Evolutionary conservation across 2,888 invertebrate genomes (phyloP).

Genomic region (Parapristionchus giblindavisi): DNA sequence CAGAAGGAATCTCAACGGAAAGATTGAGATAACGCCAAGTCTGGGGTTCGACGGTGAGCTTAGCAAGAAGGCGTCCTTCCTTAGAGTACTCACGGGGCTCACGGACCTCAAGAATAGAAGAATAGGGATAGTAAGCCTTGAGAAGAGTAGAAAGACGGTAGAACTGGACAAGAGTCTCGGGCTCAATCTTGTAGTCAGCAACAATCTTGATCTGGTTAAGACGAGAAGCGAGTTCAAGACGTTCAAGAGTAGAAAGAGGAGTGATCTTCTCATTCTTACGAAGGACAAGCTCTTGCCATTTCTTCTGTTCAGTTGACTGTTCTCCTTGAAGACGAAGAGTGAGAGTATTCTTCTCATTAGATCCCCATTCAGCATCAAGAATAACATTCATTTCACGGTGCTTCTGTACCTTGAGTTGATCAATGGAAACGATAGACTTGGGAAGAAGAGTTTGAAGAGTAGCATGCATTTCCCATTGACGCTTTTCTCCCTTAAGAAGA

Average conservation of each 20-base stretch:
- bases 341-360: constrained; percentile 46
- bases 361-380: constrained; percentile 46
- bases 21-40: constrained; percentile 59
- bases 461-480: constrained; percentile 37
- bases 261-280: constrained; percentile 41
- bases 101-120: constrained; percentile 28
- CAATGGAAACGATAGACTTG: constrained; percentile 39
- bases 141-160: constrained; percentile 51
- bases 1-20: constrained; percentile 57
- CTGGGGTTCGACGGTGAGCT: constrained; percentile 61
- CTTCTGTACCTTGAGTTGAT: constrained; percentile 49
- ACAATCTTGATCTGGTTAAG: constrained; percentile 49
- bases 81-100: constrained; percentile 7
- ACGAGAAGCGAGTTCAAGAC: constrained; percentile 33
- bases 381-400: constrained; percentile 51
- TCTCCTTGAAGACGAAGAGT: constrained; percentile 43
- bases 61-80: constrained; percentile 38
- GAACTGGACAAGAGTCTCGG: constrained; percentile 45
- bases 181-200: constrained; percentile 54
- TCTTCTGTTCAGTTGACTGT: constrained; percentile 42
- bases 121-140: constrained; percentile 58
- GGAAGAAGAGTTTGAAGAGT: constrained; percentile 27
- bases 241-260: constrained; percentile 3
- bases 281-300: not conserved
- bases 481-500: constrained; percentile 39